These are phyloP conservation scores for Nyctibius bracteatus DNA, from an alignment of 2,113 vertebrate species.

Conservation along the genomic window DNA sequence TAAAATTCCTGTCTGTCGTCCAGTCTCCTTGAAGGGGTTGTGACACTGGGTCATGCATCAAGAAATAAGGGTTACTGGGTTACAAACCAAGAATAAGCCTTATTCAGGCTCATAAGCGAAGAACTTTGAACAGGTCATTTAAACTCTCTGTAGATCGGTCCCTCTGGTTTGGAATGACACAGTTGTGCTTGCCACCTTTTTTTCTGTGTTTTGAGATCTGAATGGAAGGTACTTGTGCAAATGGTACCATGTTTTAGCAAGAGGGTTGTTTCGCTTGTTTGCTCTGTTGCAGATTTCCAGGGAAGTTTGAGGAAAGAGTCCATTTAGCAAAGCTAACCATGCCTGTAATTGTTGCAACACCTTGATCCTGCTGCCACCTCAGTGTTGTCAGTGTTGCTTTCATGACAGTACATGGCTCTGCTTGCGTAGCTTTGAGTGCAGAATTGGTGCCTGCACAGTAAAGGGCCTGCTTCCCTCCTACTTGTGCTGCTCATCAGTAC, in stretches of 20 bases:
- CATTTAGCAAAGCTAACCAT: background rate
- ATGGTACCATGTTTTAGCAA: background rate
- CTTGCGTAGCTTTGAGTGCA: fast-evolving
- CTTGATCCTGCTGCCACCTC: background rate
- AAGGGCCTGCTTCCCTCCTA: background rate
- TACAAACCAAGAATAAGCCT: background rate
- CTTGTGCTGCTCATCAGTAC: background rate
- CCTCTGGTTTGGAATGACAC: background rate
- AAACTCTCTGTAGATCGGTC: fast-evolving
- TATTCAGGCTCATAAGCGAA: fast-evolving
- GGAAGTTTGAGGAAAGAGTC: background rate
- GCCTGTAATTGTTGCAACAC: background rate
- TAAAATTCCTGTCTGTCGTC: background rate
- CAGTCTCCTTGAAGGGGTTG: background rate
- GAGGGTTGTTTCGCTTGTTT: background rate
- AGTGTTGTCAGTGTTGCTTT: background rate
- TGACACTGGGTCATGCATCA: fast-evolving
- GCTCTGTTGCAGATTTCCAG: background rate
- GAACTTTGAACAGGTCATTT: background rate
- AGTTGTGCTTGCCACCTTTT: background rate
- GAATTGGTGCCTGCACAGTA: background rate
- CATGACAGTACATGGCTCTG: background rate
- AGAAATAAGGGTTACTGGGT: background rate
- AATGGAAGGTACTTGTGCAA: background rate
- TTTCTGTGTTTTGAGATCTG: background rate